These are phyloP conservation scores for Pogoniulus pusillus DNA, from an alignment of 2,797 vertebrate species.

Conservation along the genomic window DNA sequence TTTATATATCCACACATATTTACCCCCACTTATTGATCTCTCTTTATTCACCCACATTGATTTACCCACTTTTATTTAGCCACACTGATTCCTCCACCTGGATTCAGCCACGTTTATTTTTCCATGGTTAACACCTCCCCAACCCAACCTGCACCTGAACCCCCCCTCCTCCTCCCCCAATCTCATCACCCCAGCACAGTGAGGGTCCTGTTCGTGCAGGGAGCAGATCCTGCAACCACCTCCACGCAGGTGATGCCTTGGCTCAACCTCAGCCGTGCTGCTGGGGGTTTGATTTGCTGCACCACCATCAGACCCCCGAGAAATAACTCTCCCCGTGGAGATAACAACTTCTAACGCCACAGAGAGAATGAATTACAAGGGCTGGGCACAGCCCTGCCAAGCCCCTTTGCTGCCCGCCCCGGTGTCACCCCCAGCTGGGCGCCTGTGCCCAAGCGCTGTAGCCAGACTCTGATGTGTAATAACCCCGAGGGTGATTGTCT, in stretches of 20 bases:
- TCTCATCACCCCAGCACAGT: rapidly evolving
- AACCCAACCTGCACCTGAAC: too few species aligned
- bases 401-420: neutral
- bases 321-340: neutral
- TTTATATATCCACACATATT: too few species aligned
- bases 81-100: too few species aligned
- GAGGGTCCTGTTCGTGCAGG: too few species aligned
- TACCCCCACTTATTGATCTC: too few species aligned
- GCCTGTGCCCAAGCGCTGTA: neutral
- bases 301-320: rapidly evolving
- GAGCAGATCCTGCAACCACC: neutral
- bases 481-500: neutral
- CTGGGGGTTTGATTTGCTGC: neutral
- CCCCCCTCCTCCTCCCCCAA: too few species aligned
- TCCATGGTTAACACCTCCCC: neutral
- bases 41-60: too few species aligned
- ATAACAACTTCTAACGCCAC: rapidly evolving
- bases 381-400: neutral
- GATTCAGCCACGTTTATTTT: neutral
- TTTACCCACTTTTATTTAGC: too few species aligned
- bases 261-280: rapidly evolving
- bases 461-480: neutral
- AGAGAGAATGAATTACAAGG: neutral
- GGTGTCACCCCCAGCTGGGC: neutral
- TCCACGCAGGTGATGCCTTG: rapidly evolving